Conservation (phyloP, 2,797 vertebrate genomes). For the Melanotaenia parkinsoni region DNA sequence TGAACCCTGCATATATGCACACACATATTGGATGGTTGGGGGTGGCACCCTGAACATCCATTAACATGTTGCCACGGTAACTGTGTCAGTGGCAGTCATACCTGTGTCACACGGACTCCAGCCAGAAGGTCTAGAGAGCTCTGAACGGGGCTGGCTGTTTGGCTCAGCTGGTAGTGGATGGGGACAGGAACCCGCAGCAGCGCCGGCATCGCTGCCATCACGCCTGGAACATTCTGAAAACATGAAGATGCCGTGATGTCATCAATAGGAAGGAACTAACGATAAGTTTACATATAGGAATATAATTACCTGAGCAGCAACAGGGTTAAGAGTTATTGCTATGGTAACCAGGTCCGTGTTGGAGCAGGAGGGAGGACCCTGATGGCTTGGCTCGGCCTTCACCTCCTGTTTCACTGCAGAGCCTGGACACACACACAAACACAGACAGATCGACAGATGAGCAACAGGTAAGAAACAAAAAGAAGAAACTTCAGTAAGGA, state of each 20-base stretch:
- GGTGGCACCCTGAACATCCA: too few relatives aligned
- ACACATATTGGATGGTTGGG: neutral
- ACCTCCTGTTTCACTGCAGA: constrained; percentile 90
- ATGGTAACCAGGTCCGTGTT: constrained; percentile 93
- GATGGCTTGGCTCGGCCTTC: constrained; percentile 88
- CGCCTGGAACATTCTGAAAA: constrained; percentile 88
- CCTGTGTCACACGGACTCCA: constrained; percentile 68
- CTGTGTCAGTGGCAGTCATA: neutral
- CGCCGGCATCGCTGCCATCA: constrained; percentile 91
- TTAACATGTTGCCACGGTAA: neutral
- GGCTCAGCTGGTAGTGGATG: constrained; percentile 75
- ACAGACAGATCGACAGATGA: neutral
- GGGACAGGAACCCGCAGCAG: constrained; percentile 89
- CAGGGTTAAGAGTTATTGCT: constrained; percentile 92
- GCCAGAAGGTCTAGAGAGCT: constrained; percentile 75
- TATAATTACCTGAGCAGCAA: constrained; percentile 89
- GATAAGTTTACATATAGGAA: neutral
- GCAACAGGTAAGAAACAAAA: neutral
- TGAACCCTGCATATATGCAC: constrained; percentile 35
- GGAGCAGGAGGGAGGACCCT: constrained; percentile 86
- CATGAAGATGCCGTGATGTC: neutral
- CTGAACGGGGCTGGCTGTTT: constrained; percentile 58
- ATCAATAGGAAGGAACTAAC: neutral
- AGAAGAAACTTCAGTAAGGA: neutral
- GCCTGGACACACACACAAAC: constrained; percentile 70